Evolutionary conservation across 1,140 invertebrate genomes (phyloP).

Genomic region (Hypsibius dujardini): DNA sequence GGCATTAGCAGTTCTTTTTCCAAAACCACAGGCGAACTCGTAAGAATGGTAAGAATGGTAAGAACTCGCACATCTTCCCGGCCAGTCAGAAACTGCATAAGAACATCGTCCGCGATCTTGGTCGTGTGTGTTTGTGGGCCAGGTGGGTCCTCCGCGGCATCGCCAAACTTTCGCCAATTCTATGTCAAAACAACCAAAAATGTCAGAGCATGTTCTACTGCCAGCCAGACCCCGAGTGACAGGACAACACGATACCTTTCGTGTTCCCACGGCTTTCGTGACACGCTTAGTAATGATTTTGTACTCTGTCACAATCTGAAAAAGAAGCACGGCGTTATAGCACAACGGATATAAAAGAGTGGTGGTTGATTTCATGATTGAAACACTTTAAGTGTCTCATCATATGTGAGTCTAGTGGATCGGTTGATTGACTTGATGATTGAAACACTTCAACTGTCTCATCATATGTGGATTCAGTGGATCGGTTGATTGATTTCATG

Average conservation of each 20-base stretch:
- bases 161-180: slow-evolving; percentile 83
- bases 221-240: too few relatives aligned
- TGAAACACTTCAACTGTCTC: too few relatives aligned
- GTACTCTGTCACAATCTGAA: slow-evolving; percentile 56
- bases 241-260: slow-evolving; percentile 43
- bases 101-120: slow-evolving; percentile 81
- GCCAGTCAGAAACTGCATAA: slow-evolving; percentile 51
- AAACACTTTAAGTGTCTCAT: too few relatives aligned
- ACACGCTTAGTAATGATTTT: slow-evolving; percentile 78
- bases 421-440: too few relatives aligned
- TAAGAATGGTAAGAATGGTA: neutral
- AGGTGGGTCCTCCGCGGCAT: slow-evolving; percentile 66
- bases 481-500: neutral
- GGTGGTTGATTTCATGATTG: too few relatives aligned
- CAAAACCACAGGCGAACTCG: neutral
- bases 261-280: slow-evolving; percentile 69
- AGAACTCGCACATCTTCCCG: slow-evolving; percentile 4
- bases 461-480: neutral
- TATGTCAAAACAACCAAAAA: slow-evolving; percentile 22
- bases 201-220: neutral
- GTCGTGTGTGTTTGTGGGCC: slow-evolving; percentile 92
- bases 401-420: neutral
- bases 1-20: neutral
- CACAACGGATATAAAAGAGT: too few relatives aligned
- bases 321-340: neutral